Percentiles rank a stretch among this genome's conserved stretches.
These are phyloP conservation scores for Drosophila recens DNA, from an alignment of 2,888 invertebrate species.

Conservation along the genomic window DNA sequence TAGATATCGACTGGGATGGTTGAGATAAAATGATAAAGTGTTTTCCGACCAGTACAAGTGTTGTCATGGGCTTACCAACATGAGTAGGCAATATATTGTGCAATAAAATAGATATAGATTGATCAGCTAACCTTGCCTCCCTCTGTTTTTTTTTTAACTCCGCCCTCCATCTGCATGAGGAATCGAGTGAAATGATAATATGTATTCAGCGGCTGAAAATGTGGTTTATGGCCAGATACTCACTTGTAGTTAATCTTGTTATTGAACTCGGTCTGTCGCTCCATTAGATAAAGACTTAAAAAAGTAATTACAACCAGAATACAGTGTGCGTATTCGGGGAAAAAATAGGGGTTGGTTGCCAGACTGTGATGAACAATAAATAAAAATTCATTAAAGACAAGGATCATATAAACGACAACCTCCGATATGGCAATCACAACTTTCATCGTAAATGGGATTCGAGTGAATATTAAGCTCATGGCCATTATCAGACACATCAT, in stretches of 20 bases:
- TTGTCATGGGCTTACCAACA: conserved; percentile 89
- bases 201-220: background rate
- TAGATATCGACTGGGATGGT: conserved; percentile 84
- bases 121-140: conserved; percentile 92
- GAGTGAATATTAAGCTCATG: conserved; percentile 93
- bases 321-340: conserved; percentile 90
- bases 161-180: conserved; percentile 86
- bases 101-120: conserved; percentile 94
- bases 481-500: conserved; percentile 86
- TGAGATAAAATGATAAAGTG: background rate
- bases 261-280: conserved; percentile 96
- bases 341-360: conserved; percentile 89
- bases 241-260: conserved; percentile 93
- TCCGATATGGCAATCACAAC: conserved; percentile 87
- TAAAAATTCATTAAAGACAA: conserved; percentile 88
- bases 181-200: conserved; percentile 7
- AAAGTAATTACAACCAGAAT: conserved; percentile 90
- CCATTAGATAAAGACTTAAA: conserved; percentile 92
- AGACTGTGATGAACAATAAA: conserved; percentile 87
- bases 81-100: conserved; percentile 97
- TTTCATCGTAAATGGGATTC: conserved; percentile 93
- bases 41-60: conserved; percentile 87
- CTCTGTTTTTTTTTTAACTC: conserved; percentile 92
- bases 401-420: conserved; percentile 88
- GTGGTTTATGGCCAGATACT: conserved; percentile 60